Conservation (phyloP, 2,113 vertebrate species). For the Polyodon spathula region DNA sequence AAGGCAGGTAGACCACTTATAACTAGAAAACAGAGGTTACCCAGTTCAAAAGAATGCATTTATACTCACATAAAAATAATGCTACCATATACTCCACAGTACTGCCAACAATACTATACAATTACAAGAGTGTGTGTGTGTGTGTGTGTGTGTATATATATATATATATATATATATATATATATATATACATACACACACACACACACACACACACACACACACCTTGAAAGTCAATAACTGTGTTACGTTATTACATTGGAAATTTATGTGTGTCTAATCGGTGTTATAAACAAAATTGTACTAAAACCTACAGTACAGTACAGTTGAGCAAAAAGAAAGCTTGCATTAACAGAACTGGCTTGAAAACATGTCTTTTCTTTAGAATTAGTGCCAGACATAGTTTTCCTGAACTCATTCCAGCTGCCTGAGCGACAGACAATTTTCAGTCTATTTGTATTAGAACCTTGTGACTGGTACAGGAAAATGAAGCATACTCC, state of each 20-base stretch:
- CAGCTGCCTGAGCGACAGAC: conserved; percentile 60
- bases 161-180: no score
- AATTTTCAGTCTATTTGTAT: conserved; percentile 65
- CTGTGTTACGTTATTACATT: no score
- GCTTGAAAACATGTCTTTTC: conserved; percentile 59
- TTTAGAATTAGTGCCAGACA: conserved; percentile 67
- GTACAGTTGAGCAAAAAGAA: conserved; percentile 7
- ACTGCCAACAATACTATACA: no score
- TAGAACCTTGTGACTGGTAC: conserved; percentile 47
- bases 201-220: no score
- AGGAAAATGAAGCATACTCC: conserved; percentile 58
- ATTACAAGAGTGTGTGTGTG: no score
- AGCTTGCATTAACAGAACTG: conserved; percentile 55
- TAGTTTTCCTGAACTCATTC: conserved; percentile 63
- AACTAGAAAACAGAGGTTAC: no score
- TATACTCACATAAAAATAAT: no score
- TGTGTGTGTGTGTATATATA: no score
- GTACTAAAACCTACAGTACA: not conserved
- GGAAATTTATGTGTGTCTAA: not conserved
- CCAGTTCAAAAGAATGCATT: no score
- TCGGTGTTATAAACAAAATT: not conserved
- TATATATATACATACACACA: no score
- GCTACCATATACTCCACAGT: no score
- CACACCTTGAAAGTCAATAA: no score
- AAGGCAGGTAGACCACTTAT: conserved; percentile 7